Conservation (phyloP, 2,888 invertebrate species). For the Papilio protenor region DNA sequence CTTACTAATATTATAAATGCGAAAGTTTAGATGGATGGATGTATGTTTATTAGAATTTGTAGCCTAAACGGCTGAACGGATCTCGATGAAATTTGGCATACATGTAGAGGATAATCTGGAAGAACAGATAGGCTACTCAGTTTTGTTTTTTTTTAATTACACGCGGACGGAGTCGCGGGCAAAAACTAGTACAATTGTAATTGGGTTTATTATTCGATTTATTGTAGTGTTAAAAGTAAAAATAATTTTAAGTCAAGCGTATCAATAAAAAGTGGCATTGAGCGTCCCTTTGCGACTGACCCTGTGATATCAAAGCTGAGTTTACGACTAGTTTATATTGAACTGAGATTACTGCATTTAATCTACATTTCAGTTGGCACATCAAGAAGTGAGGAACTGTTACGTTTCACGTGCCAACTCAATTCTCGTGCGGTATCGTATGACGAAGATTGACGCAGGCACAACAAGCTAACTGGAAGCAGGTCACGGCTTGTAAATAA, state of each 20-base stretch:
- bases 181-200: too few relatives aligned
- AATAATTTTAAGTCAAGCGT: constrained; percentile 5
- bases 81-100: too few relatives aligned
- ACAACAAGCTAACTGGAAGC: constrained; percentile 54
- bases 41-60: too few relatives aligned
- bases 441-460: constrained; percentile 37
- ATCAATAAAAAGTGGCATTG: constrained; percentile 25
- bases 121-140: too few relatives aligned
- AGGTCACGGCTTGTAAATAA: constrained; percentile 69
- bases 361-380: neutral
- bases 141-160: too few relatives aligned
- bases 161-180: too few relatives aligned
- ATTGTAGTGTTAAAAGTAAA: constrained; percentile 13
- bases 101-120: too few relatives aligned
- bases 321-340: constrained; percentile 40
- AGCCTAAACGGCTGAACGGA: too few relatives aligned
- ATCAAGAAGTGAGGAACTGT: neutral
- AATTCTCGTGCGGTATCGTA: constrained; percentile 17
- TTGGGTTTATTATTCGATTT: neutral
- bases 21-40: too few relatives aligned
- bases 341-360: constrained; percentile 29
- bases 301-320: constrained; percentile 22
- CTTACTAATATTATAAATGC: too few relatives aligned
- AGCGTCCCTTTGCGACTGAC: constrained; percentile 22
- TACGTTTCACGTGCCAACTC: neutral